These are phyloP conservation scores for Taeniopygia guttata DNA, from an alignment of 2,797 vertebrate species.

Conservation along the genomic window DNA sequence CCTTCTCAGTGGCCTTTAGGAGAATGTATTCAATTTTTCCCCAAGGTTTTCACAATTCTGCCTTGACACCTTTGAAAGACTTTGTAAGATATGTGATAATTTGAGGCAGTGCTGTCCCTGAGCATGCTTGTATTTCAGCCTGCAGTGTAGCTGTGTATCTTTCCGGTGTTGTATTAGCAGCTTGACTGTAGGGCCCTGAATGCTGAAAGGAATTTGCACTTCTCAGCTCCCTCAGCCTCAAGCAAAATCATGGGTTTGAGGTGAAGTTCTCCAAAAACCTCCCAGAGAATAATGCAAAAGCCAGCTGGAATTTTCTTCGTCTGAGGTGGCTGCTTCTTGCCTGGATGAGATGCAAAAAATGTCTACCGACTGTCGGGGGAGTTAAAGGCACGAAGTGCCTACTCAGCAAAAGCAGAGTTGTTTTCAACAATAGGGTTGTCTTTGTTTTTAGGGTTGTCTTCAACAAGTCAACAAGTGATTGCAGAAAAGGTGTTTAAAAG, in stretches of 20 bases:
- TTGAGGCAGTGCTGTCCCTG: background rate
- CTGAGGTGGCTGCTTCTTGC: background rate
- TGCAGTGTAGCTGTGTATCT: background rate
- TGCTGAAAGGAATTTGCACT: background rate
- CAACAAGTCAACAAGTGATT: background rate
- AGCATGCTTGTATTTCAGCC: background rate
- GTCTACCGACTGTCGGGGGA: background rate
- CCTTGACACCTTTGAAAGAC: background rate
- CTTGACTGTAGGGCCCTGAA: background rate
- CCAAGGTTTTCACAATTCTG: background rate
- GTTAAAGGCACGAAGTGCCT: background rate
- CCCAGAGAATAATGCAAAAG: background rate
- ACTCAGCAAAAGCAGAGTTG: background rate
- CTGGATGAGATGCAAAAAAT: background rate
- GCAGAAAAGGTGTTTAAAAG: background rate
- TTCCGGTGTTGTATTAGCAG: background rate
- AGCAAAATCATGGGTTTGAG: background rate
- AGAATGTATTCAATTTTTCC: background rate
- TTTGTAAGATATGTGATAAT: background rate
- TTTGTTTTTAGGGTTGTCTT: background rate
- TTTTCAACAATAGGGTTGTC: background rate
- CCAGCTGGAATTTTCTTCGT: background rate
- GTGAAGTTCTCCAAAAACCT: background rate
- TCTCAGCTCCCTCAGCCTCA: background rate
- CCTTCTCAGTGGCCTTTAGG: background rate